Percentiles rank a stretch among this genome's conserved stretches.
Conservation (phyloP, 2,888 invertebrate species). For the Morpho deidamia region DNA sequence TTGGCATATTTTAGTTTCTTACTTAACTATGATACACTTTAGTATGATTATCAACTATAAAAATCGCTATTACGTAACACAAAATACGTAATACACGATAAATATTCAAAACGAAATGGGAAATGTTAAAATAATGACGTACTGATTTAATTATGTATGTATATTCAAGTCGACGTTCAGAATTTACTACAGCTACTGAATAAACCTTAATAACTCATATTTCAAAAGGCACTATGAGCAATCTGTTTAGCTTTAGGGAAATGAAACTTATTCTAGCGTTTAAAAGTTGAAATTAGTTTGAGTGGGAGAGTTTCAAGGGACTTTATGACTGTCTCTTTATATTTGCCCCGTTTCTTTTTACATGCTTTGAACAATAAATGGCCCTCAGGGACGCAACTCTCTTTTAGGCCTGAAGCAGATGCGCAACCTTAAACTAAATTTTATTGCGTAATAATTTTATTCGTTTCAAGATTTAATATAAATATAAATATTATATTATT, state of each 20-base stretch:
- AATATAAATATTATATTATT: too few relatives aligned
- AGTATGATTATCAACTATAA: too few relatives aligned
- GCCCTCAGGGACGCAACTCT: conserved; percentile 52
- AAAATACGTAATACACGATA: neutral
- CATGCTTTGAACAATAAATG: conserved; percentile 67
- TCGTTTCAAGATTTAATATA: too few relatives aligned
- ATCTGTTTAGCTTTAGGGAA: conserved; percentile 23
- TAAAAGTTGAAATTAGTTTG: conserved; percentile 28
- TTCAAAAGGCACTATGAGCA: conserved; percentile 30
- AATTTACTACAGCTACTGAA: conserved; percentile 59
- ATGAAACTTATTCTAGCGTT: conserved; percentile 25
- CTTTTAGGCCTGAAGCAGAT: conserved; percentile 37
- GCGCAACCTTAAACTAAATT: neutral
- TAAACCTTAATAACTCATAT: conserved; percentile 51
- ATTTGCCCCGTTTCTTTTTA: conserved; percentile 58
- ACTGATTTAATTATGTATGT: conserved; percentile 48
- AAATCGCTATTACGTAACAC: too few relatives aligned
- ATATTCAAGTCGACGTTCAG: conserved; percentile 50
- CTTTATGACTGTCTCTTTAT: conserved; percentile 34
- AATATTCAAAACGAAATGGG: conserved; percentile 7
- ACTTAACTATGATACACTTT: too few relatives aligned
- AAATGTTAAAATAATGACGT: conserved; percentile 20
- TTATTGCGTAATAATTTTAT: too few relatives aligned
- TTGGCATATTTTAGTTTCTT: too few relatives aligned
- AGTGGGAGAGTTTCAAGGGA: conserved; percentile 23